phyloP scores from a whole-genome alignment of 2,888 invertebrate genomes.

The Acrobeloides nanus region DNA sequence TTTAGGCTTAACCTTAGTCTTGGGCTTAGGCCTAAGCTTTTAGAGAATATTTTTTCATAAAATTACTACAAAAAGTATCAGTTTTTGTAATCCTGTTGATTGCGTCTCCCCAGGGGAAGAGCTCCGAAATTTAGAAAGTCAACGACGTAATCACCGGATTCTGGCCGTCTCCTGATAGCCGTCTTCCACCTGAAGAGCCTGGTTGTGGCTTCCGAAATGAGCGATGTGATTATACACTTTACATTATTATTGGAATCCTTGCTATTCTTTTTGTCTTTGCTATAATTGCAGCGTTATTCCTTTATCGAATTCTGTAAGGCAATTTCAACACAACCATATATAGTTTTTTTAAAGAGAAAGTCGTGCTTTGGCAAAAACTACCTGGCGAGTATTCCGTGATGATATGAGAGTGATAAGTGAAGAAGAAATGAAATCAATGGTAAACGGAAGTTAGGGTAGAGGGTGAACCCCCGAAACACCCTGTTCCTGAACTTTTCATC shows the following conservation, averaged over 20 bases:
- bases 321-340: neutral
- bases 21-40: no score
- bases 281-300: conserved; percentile 25
- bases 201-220: conserved; percentile 46
- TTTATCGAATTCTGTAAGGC: conserved; percentile 35
- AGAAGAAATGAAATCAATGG: conserved; percentile 51
- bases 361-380: conserved; percentile 37
- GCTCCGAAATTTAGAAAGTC: conserved; percentile 27
- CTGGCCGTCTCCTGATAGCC: conserved; percentile 46
- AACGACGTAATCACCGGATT: conserved; percentile 46
- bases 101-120: no score
- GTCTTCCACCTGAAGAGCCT: conserved; percentile 41
- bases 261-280: conserved; percentile 17
- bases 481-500: no score
- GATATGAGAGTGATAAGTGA: conserved; percentile 46
- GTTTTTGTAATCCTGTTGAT: no score
- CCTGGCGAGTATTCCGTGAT: conserved; percentile 47
- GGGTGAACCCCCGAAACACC: no score
- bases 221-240: conserved; percentile 34
- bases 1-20: no score
- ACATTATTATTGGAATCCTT: conserved; percentile 30
- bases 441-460: no score
- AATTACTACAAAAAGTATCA: no score
- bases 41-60: no score
- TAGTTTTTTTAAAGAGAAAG: conserved; percentile 47